Evolutionary conservation across 2,888 invertebrate genomes (phyloP).

Genomic region (Xestia ashworthii): DNA sequence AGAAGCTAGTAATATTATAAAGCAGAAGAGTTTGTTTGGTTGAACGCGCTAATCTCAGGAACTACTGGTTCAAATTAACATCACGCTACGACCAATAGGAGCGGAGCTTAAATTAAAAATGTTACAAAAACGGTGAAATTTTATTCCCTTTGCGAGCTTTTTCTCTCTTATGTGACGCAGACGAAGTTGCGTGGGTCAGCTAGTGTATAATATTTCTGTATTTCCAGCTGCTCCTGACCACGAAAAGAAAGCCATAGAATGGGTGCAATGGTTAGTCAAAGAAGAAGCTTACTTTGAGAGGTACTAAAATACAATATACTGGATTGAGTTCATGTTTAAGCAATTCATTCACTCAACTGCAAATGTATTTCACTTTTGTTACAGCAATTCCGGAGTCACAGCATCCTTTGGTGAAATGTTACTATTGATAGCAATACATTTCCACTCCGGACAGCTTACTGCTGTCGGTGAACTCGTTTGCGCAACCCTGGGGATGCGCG

Average conservation of each 20-base stretch:
- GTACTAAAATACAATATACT: conserved; percentile 70
- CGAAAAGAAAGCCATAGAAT: conserved; percentile 96
- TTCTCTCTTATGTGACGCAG: too few species aligned
- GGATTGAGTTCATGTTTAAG: neutral
- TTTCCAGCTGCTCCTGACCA: conserved; percentile 92
- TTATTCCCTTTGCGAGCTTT: too few species aligned
- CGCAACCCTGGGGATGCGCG: conserved; percentile 98
- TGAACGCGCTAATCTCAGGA: too few species aligned
- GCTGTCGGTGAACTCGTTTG: conserved; percentile 98
- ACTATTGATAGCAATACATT: conserved; percentile 98
- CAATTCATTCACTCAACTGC: neutral
- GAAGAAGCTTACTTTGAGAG: conserved; percentile 97
- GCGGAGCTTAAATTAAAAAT: too few species aligned
- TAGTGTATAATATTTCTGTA: conserved; percentile 15
- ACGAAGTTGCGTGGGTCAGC: too few species aligned
- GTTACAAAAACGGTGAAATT: too few species aligned
- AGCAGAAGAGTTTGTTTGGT: too few species aligned
- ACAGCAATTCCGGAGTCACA: conserved; percentile 94
- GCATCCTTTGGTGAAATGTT: conserved; percentile 99
- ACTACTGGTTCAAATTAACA: too few species aligned
- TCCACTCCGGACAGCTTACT: conserved; percentile 98
- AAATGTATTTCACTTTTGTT: conserved; percentile 50
- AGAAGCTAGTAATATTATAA: too few species aligned
- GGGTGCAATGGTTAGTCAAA: conserved; percentile 98
- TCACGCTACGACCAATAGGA: too few species aligned